These are phyloP conservation scores for Upupa epops DNA, from an alignment of 2,113 vertebrate species.

Conservation along the genomic window DNA sequence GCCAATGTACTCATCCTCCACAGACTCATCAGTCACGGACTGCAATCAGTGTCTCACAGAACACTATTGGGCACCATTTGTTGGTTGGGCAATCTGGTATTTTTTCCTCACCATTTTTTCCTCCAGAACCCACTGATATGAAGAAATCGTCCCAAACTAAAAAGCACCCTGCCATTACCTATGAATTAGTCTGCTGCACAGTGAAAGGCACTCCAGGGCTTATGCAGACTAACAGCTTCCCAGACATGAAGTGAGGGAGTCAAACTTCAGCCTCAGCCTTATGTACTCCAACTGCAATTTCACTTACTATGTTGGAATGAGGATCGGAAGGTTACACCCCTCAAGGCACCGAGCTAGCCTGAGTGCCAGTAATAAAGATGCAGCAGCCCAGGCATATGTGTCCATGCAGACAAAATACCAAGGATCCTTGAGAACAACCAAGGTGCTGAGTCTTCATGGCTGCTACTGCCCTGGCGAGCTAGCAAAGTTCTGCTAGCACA, in stretches of 20 bases:
- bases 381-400: neutral
- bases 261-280: neutral
- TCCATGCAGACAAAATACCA: neutral
- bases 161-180: neutral
- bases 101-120: neutral
- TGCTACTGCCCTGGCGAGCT: neutral
- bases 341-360: accelerated
- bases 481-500: neutral
- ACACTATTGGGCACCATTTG: neutral
- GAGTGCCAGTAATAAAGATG: neutral
- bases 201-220: neutral
- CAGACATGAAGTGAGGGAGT: accelerated
- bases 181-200: accelerated
- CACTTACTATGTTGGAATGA: neutral
- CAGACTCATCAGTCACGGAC: neutral
- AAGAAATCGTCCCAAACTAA: neutral
- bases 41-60: neutral
- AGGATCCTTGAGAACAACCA: neutral
- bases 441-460: neutral
- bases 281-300: neutral
- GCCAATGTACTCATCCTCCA: neutral
- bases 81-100: neutral
- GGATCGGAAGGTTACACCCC: neutral
- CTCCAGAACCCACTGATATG: neutral
- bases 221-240: neutral